Base-by-base conservation (phyloP, 2,113 vertebrate genomes). In the Oryzias celebensis region DNA sequence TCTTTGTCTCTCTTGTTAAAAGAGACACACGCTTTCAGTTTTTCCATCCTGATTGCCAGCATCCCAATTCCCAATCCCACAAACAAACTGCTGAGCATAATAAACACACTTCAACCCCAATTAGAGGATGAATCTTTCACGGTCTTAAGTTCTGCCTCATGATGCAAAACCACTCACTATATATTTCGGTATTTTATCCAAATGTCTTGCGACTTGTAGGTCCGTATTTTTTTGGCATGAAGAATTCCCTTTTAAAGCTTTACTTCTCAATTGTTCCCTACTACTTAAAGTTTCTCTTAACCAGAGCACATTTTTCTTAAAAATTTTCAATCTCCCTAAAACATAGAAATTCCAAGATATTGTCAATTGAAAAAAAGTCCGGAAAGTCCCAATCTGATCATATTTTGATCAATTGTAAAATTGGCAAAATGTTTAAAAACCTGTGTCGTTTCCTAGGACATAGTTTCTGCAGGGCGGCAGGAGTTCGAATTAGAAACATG, bases 1-100 rank as follows among this genome's bases (percentile, higher is more conserved):
- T 81, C 73, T 88, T 87, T 83, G 80, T 88, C 81, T 86, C 84
- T 75, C 70, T 76, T 83, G 83, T 88, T 88, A 89, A 85, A 78
- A 77, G 68, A 72, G 64, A 82, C 79, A 82, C 74, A 74, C 73
- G 66, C 65, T 72, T 36, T 36, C 75, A 71, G 47, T 71, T 69
- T 75, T 75, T 77, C 63, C 65, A 63, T 65, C 41, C 75, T 77
- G 75, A 82, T 78, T 80, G 77, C 77, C 78, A 74, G 70, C 64
- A 45, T 71, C 55, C 71, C 53, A 36, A 7, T 66, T 70, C 68
- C 60, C 73, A 78, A 48, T 78, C 73, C 65, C 68, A 73, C 71
- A 69, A 73, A 78, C 77, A 62, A 73, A 71, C 75, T 78, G 58
- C 70, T 57, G 73, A 79, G 82, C 70, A 65, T 47, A 58, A 68